Evolutionary conservation across 1,140 invertebrate genomes (phyloP).

Genomic region (Drosophila subobscura): DNA sequence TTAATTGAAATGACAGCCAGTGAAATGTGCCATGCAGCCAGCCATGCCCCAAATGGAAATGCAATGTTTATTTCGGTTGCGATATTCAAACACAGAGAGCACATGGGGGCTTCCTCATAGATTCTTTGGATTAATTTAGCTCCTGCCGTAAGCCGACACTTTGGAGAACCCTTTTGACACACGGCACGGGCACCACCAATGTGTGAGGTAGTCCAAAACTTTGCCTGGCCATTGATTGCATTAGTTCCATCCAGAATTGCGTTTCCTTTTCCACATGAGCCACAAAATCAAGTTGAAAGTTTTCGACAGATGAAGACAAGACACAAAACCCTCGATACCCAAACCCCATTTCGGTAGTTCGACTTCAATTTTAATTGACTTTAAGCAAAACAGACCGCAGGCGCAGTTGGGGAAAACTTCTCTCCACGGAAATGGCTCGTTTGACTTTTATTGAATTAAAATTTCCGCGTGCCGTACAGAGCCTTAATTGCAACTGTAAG

Average conservation of each 20-base stretch:
- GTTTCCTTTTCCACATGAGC: constrained; percentile 39
- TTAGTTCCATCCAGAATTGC: constrained; percentile 46
- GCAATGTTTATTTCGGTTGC: constrained; percentile 58
- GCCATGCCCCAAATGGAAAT: constrained; percentile 41
- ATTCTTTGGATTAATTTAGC: background rate
- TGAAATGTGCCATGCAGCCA: constrained; percentile 35
- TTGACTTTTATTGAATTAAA: constrained; percentile 80
- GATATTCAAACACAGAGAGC: constrained; percentile 27
- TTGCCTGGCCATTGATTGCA: constrained; percentile 64
- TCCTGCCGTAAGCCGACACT: constrained; percentile 22
- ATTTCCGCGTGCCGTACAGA: constrained; percentile 46
- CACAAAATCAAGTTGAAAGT: constrained; percentile 53
- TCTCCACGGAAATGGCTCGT: constrained; percentile 65
- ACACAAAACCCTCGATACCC: background rate
- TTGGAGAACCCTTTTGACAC: constrained; percentile 38
- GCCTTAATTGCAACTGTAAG: constrained; percentile 66
- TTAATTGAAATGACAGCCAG: constrained; percentile 72
- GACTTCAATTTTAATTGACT: constrained; percentile 75
- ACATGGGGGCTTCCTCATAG: too few species aligned
- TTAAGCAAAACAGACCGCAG: constrained; percentile 68
- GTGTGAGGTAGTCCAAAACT: constrained; percentile 12
- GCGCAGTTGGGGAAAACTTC: constrained; percentile 29
- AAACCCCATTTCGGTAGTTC: constrained; percentile 17
- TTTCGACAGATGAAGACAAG: constrained; percentile 53
- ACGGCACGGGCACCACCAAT: constrained; percentile 8